Conservation (phyloP, 2,888 invertebrate species). For the Laothoe populi region DNA sequence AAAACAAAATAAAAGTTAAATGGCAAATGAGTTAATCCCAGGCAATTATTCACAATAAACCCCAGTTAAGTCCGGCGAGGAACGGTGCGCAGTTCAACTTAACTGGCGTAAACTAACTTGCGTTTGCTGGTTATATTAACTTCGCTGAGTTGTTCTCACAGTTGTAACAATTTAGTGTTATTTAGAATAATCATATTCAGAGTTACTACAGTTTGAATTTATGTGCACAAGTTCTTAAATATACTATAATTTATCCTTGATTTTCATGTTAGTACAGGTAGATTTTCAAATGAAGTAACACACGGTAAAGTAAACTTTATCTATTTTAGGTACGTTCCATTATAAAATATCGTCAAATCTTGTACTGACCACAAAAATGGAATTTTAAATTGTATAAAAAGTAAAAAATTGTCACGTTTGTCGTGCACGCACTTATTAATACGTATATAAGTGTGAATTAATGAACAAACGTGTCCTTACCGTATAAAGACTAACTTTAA, state of each 20-base stretch:
- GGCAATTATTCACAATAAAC: constrained; percentile 41
- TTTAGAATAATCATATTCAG: not conserved
- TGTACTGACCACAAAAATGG: not conserved
- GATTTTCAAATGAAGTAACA: too few relatives aligned
- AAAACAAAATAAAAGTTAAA: constrained; percentile 24
- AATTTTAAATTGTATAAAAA: not conserved
- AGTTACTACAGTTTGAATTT: too few relatives aligned
- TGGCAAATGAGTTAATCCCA: constrained; percentile 38
- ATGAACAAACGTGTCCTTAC: not conserved
- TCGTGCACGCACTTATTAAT: constrained; percentile 45
- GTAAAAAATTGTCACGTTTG: constrained; percentile 35
- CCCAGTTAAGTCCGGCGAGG: constrained; percentile 32
- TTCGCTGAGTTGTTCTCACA: not conserved
- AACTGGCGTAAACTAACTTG: constrained; percentile 18
- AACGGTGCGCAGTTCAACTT: constrained; percentile 20
- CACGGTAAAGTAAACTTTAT: too few relatives aligned
- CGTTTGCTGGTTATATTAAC: constrained; percentile 22
- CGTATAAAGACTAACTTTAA: not conserved
- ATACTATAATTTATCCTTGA: too few relatives aligned
- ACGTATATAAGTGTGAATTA: constrained; percentile 33
- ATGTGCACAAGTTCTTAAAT: too few relatives aligned
- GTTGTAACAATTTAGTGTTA: not conserved
- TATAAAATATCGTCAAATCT: not conserved
- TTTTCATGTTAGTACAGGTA: too few relatives aligned
- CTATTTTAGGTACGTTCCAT: too few relatives aligned